These are phyloP conservation scores for Danio aesculapii DNA, from an alignment of 2,797 vertebrate species.

Conservation along the genomic window DNA sequence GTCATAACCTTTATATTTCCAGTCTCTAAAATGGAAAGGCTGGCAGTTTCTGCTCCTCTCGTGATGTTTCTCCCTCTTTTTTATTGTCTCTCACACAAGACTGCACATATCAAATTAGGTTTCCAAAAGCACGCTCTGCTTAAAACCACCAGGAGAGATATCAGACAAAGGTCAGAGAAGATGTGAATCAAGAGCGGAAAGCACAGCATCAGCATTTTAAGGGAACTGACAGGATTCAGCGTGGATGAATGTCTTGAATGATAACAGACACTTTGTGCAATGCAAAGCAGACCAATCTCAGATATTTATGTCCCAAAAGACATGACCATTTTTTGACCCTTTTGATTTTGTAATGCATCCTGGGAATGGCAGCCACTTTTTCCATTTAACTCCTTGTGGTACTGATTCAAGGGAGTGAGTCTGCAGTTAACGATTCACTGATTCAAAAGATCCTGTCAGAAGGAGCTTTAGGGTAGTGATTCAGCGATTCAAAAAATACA, in stretches of 20 bases:
- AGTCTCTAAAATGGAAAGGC: constrained; percentile 20
- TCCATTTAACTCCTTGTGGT: not conserved
- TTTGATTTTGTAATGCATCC: constrained; percentile 6
- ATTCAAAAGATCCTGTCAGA: no score
- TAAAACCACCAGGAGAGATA: constrained; percentile 40
- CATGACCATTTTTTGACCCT: constrained; percentile 7
- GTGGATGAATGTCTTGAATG: constrained; percentile 38
- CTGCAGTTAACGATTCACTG: no score
- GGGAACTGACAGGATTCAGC: constrained; percentile 38
- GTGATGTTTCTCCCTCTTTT: not conserved
- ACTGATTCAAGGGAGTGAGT: no score
- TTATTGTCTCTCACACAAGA: constrained; percentile 19
- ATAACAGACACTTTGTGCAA: constrained; percentile 50
- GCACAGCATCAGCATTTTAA: constrained; percentile 39
- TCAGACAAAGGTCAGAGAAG: constrained; percentile 51
- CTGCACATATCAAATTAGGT: constrained; percentile 31
- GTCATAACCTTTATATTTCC: constrained; percentile 26
- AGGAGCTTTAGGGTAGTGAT: no score
- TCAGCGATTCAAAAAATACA: no score
- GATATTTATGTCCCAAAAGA: constrained; percentile 24
- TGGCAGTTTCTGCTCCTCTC: constrained; percentile 28
- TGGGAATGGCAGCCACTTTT: not conserved
- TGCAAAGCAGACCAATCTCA: constrained; percentile 24
- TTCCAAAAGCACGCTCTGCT: constrained; percentile 32
- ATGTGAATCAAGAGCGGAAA: constrained; percentile 57